Conservation (phyloP, 1,140 invertebrate species). For the Bombyx mandarina region DNA sequence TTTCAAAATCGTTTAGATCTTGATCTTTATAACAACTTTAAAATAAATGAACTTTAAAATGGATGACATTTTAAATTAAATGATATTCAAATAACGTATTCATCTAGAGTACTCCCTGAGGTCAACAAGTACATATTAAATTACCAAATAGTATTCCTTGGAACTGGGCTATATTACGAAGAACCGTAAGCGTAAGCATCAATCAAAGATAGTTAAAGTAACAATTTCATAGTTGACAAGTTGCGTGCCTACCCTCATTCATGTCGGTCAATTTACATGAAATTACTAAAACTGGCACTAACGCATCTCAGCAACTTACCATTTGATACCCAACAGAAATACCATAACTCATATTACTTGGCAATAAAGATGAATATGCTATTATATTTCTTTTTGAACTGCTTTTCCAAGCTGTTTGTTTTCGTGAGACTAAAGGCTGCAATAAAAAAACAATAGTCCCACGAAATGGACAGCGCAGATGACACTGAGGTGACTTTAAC, state of each 20-base stretch:
- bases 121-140: no score
- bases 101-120: no score
- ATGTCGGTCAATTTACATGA: constrained; percentile 61
- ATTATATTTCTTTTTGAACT: constrained; percentile 27
- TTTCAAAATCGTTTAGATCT: no score
- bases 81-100: no score
- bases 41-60: no score
- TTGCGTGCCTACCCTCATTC: constrained; percentile 46
- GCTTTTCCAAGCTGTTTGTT: constrained; percentile 6
- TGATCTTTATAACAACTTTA: no score
- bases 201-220: constrained; percentile 11
- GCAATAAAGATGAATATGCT: constrained; percentile 15
- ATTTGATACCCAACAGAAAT: constrained; percentile 10
- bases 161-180: no score
- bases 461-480: constrained; percentile 60
- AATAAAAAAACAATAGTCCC: constrained; percentile 65
- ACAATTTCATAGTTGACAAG: constrained; percentile 68
- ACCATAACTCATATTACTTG: constrained; percentile 9
- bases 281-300: constrained; percentile 65
- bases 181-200: no score
- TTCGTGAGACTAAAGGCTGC: constrained; percentile 50
- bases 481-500: constrained; percentile 64
- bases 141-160: no score
- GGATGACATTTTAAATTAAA: no score
- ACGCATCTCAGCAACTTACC: constrained; percentile 36